These are phyloP conservation scores for Sesia apiformis DNA, from an alignment of 2,888 invertebrate species.

Conservation along the genomic window DNA sequence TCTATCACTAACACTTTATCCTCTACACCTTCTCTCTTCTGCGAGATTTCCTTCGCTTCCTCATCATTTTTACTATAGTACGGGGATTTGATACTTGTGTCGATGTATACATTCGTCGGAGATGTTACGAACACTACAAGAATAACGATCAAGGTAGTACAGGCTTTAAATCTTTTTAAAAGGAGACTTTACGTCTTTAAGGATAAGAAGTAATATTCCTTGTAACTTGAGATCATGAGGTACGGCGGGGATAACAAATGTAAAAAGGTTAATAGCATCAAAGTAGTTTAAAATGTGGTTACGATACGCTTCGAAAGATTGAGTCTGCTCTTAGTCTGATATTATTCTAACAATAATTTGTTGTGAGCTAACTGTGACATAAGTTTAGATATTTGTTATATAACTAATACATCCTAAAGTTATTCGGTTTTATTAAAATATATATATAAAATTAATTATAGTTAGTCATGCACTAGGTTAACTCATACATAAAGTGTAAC, in stretches of 20 bases:
- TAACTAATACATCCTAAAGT: too few relatives aligned
- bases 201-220: too few relatives aligned
- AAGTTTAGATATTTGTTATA: background rate
- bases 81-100: constrained; percentile 50
- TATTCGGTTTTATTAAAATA: too few relatives aligned
- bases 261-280: constrained; percentile 6
- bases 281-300: background rate
- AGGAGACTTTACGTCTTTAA: too few relatives aligned
- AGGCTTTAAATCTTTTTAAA: constrained; percentile 4
- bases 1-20: constrained; percentile 44
- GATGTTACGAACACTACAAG: constrained; percentile 73
- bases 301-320: background rate
- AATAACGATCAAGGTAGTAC: constrained; percentile 31
- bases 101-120: constrained; percentile 70
- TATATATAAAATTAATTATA: too few relatives aligned
- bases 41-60: constrained; percentile 21
- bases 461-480: too few relatives aligned
- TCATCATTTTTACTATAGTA: constrained; percentile 67
- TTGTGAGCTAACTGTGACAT: background rate
- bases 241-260: constrained; percentile 3
- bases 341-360: background rate
- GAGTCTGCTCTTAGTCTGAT: background rate
- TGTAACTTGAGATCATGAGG: too few relatives aligned
- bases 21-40: constrained; percentile 15
- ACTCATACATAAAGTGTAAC: too few relatives aligned